phyloP scores from a whole-genome alignment of 2,113 vertebrate species.

The Sturnus vulgaris region DNA sequence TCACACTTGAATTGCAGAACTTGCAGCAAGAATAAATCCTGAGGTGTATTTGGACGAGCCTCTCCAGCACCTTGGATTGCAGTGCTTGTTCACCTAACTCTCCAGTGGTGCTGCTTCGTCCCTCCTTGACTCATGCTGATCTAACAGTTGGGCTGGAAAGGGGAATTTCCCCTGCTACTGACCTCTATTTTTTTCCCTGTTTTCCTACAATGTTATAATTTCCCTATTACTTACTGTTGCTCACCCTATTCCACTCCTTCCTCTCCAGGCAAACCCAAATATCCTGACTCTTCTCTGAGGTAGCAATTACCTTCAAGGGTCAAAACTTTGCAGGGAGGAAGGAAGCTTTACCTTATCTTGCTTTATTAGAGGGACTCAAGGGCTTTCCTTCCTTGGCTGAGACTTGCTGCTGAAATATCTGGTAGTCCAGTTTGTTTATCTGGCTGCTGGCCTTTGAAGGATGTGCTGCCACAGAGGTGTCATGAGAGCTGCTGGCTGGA shows the following conservation, averaged over 20 bases:
- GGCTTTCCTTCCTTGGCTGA: background rate
- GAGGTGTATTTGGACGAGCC: background rate
- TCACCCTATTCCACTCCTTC: background rate
- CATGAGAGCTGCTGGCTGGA: background rate
- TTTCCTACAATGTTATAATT: background rate
- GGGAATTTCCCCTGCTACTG: background rate
- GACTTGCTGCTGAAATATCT: background rate
- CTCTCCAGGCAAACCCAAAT: background rate
- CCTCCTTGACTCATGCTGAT: background rate
- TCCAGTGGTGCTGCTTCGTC: background rate
- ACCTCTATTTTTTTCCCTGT: accelerated
- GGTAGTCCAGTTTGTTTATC: conserved; percentile 28
- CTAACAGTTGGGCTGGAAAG: background rate
- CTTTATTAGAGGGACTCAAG: background rate
- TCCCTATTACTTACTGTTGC: background rate
- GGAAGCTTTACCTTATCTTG: background rate
- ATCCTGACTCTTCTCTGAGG: background rate
- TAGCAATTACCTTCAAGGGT: background rate
- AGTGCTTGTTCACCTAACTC: background rate
- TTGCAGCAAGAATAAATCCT: background rate
- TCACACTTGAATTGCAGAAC: background rate
- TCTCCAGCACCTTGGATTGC: background rate
- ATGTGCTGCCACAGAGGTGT: conserved; percentile 46
- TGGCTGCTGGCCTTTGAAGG: conserved; percentile 38
- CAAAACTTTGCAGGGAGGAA: background rate